These are phyloP conservation scores for Phyllotreta cruciferae DNA, from an alignment of 2,888 invertebrate genomes.

Conservation along the genomic window DNA sequence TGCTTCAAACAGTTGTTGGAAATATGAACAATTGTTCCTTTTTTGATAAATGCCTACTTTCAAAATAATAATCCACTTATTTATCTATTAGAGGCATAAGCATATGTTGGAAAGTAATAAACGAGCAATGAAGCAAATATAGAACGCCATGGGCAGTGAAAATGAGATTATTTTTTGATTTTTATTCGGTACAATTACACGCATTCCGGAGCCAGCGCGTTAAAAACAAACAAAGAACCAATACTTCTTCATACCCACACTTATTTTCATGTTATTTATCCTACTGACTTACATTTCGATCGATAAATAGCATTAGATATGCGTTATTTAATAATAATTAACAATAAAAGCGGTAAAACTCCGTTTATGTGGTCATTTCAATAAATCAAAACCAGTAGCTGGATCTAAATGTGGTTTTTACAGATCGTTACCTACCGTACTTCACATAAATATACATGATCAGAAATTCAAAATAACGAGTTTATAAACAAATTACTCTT, in stretches of 20 bases:
- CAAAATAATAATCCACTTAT: conserved; percentile 21
- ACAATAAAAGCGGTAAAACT: conserved; percentile 6
- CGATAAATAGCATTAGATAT: conserved; percentile 15
- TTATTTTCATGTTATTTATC: conserved; percentile 17
- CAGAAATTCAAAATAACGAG: too few relatives aligned
- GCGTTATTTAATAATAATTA: conserved; percentile 17
- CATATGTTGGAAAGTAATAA: conserved; percentile 25
- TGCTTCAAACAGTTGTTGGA: not conserved
- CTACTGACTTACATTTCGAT: conserved; percentile 21
- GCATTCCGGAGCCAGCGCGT: conserved; percentile 15
- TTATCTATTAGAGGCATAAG: conserved; percentile 8
- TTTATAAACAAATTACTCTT: too few relatives aligned
- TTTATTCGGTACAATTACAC: conserved; percentile 22
- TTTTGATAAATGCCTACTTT: conserved; percentile 6
- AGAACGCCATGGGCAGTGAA: conserved; percentile 24
- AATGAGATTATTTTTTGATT: conserved; percentile 23
- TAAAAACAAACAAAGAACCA: conserved; percentile 14
- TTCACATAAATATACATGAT: not conserved
- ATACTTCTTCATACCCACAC: conserved; percentile 1
- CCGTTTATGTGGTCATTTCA: conserved; percentile 9
- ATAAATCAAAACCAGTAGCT: conserved; percentile 11
- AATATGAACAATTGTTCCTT: conserved; percentile 7
- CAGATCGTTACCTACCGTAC: conserved; percentile 3
- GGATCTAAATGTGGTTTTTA: conserved; percentile 6
- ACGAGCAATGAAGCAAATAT: conserved; percentile 13